Conservation (phyloP, 2,113 vertebrate genomes). For the Petromus typicus region DNA sequence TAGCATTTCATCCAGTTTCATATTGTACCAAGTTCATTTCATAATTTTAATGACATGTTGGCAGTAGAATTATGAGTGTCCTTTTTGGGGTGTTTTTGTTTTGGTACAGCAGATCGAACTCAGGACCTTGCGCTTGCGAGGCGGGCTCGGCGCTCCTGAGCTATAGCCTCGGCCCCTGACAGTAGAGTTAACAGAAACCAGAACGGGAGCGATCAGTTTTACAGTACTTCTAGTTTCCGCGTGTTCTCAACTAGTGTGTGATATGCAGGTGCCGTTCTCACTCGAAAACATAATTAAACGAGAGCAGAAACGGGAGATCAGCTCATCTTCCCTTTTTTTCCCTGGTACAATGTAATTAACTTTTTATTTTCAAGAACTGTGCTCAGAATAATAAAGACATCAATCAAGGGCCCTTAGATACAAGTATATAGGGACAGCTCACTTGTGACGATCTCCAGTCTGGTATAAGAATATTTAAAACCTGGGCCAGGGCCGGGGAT, state of each 20-base stretch:
- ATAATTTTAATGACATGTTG: not conserved
- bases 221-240: not conserved
- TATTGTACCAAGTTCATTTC: not conserved
- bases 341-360: not conserved
- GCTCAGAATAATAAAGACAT: not conserved
- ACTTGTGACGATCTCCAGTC: not conserved
- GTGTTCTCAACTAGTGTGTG: not conserved
- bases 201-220: not conserved
- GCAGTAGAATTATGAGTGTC: not conserved
- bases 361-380: not conserved
- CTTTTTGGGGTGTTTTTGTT: no score
- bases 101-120: no score
- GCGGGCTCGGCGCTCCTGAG: no score
- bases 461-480: not conserved
- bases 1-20: not conserved
- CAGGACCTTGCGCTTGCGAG: no score
- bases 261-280: not conserved
- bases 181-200: not conserved
- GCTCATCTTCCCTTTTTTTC: not conserved
- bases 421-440: not conserved
- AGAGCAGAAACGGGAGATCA: not conserved
- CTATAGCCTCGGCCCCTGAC: no score
- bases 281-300: not conserved
- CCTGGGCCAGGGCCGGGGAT: no score
- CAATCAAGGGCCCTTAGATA: not conserved